phyloP scores from a whole-genome alignment of 2,888 invertebrate genomes.

The Mycalesis mineus region DNA sequence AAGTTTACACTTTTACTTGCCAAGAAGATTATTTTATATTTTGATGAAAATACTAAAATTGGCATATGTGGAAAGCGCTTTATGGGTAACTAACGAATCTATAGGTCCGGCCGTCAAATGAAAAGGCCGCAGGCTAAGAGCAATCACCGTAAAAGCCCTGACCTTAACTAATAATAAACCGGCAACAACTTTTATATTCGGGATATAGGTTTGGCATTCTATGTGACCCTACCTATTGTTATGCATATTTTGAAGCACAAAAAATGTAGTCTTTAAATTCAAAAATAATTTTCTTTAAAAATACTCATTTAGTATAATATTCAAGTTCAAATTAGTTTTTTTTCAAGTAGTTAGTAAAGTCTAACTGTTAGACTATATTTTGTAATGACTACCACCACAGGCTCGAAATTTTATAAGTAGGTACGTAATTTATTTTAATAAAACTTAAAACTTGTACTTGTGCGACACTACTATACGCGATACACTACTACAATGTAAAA shows the following conservation, averaged over 20 bases:
- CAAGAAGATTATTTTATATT: not conserved
- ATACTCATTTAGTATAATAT: too few species aligned
- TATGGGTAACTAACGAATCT: slow-evolving; percentile 20
- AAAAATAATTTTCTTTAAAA: too few species aligned
- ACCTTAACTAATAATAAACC: slow-evolving; percentile 45
- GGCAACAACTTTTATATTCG: slow-evolving; percentile 39
- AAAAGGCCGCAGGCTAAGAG: slow-evolving; percentile 40
- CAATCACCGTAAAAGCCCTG: slow-evolving; percentile 58
- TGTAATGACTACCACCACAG: too few species aligned
- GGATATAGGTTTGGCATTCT: slow-evolving; percentile 39
- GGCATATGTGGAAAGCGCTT: not conserved
- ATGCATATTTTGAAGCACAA: not conserved
- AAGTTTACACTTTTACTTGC: not conserved
- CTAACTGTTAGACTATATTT: too few species aligned
- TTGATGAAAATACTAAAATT: not conserved
- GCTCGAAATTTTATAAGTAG: too few species aligned
- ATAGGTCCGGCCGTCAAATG: slow-evolving; percentile 31
- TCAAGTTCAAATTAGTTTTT: too few species aligned
- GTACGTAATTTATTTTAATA: too few species aligned
- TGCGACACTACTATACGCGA: too few species aligned
- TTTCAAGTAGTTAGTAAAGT: too few species aligned
- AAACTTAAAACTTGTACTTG: too few species aligned
- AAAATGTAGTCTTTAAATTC: not conserved
- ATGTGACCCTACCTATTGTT: slow-evolving; percentile 30
- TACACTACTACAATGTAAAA: too few species aligned